These are phyloP conservation scores for Drosophila busckii DNA, from an alignment of 1,140 invertebrate species.

Conservation along the genomic window DNA sequence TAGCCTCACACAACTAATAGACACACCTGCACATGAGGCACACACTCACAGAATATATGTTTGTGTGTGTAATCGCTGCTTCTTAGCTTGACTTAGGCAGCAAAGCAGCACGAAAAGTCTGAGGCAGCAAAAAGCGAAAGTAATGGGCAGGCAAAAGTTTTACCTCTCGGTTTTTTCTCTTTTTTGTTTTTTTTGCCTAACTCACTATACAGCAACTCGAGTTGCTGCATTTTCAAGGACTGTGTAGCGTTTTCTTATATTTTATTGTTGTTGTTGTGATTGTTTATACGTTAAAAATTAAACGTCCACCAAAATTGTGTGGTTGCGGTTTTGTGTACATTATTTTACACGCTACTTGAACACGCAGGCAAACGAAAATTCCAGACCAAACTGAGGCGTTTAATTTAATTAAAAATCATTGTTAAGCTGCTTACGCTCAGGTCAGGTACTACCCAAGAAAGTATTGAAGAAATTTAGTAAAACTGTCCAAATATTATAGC, in stretches of 20 bases:
- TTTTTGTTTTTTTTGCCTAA: slow-evolving; percentile 43
- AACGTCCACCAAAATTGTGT: slow-evolving; percentile 49
- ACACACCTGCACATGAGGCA: slow-evolving; percentile 12
- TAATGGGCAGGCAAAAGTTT: slow-evolving; percentile 50
- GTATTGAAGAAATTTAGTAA: slow-evolving; percentile 8
- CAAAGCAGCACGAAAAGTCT: slow-evolving; percentile 24
- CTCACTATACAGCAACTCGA: slow-evolving; percentile 57
- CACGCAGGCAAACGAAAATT: slow-evolving; percentile 58
- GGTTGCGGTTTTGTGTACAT: slow-evolving; percentile 50
- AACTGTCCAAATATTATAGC: slow-evolving; percentile 3
- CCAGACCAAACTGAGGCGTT: slow-evolving; percentile 31
- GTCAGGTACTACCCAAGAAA: slow-evolving; percentile 1
- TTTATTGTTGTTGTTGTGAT: slow-evolving; percentile 39
- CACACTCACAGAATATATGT: not conserved
- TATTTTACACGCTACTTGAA: slow-evolving; percentile 73
- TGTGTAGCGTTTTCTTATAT: slow-evolving; percentile 37
- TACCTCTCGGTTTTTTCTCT: slow-evolving; percentile 21
- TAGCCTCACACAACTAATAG: slow-evolving; percentile 5
- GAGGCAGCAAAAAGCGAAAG: slow-evolving; percentile 56
- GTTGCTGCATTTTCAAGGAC: slow-evolving; percentile 56
- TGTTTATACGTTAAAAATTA: slow-evolving; percentile 72
- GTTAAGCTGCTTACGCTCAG: too few relatives aligned
- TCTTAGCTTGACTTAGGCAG: slow-evolving; percentile 27
- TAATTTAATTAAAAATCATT: slow-evolving; percentile 62
- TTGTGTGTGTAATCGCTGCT: slow-evolving; percentile 12